Conservation (phyloP, 2,113 vertebrate genomes). For the Notiomystis cincta region DNA sequence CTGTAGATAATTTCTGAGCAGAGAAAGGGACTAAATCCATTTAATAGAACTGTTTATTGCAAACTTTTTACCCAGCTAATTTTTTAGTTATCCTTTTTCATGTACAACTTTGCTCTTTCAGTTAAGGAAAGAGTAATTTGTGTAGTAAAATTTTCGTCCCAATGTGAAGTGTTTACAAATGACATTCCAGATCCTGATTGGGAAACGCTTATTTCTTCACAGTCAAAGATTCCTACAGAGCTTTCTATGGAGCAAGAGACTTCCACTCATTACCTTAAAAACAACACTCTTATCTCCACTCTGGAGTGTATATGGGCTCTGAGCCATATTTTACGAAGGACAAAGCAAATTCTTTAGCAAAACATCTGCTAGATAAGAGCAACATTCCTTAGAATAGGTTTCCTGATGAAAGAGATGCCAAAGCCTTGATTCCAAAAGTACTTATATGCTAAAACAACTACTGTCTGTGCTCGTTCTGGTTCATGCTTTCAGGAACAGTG, state of each 20-base stretch:
- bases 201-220: constrained; percentile 28
- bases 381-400: constrained; percentile 43
- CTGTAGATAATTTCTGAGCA: constrained; percentile 13
- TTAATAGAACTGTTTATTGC: not conserved
- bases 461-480: not conserved
- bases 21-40: not conserved
- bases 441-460: not conserved
- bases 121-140: not conserved
- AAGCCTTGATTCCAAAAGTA: constrained; percentile 21
- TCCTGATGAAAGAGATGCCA: constrained; percentile 36
- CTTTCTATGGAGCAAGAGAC: not conserved
- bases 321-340: constrained; percentile 37
- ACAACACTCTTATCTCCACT: constrained; percentile 10
- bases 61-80: not conserved
- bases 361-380: constrained; percentile 45
- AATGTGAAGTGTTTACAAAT: constrained; percentile 18
- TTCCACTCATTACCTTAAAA: constrained; percentile 43
- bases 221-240: constrained; percentile 19
- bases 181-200: not conserved
- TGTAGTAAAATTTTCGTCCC: not conserved
- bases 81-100: not conserved
- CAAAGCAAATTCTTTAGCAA: constrained; percentile 29
- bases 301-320: not conserved
- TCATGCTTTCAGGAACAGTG: not conserved
- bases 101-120: not conserved